phyloP scores from a whole-genome alignment of 2,888 invertebrate genomes.

The Cephus spinipes region DNA sequence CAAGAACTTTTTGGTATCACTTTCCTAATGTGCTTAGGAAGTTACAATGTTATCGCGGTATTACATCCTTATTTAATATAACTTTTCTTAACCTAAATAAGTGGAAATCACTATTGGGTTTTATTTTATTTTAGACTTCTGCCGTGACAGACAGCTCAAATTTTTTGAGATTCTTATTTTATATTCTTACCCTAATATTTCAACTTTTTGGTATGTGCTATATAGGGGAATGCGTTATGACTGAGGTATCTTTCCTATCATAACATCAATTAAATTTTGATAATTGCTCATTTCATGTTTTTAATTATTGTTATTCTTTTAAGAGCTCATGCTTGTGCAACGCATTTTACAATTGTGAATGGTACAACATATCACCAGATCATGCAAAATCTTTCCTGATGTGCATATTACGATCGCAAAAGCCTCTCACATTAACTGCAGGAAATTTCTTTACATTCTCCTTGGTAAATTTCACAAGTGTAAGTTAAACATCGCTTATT shows the following conservation, averaged over 20 bases:
- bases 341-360: slow-evolving; percentile 68
- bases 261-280: neutral
- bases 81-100: neutral
- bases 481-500: slow-evolving; percentile 46
- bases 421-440: slow-evolving; percentile 67
- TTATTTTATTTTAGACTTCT: slow-evolving; percentile 1
- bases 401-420: slow-evolving; percentile 68
- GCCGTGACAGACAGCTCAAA: neutral
- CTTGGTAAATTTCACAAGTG: slow-evolving; percentile 67
- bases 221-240: slow-evolving; percentile 36
- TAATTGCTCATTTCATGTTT: neutral
- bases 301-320: neutral
- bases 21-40: slow-evolving; percentile 26
- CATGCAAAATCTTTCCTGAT: slow-evolving; percentile 64
- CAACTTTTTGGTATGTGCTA: slow-evolving; percentile 35
- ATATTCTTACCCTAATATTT: slow-evolving; percentile 26
- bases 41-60: slow-evolving; percentile 22
- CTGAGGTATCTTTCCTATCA: slow-evolving; percentile 24
- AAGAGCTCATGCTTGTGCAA: slow-evolving; percentile 66
- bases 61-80: neutral
- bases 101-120: neutral
- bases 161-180: slow-evolving; percentile 17
- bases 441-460: slow-evolving; percentile 69
- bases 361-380: slow-evolving; percentile 61
- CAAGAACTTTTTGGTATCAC: slow-evolving; percentile 19